Evolutionary conservation across 1,140 invertebrate species (phyloP).

Genomic region (Hypsibius dujardini): DNA sequence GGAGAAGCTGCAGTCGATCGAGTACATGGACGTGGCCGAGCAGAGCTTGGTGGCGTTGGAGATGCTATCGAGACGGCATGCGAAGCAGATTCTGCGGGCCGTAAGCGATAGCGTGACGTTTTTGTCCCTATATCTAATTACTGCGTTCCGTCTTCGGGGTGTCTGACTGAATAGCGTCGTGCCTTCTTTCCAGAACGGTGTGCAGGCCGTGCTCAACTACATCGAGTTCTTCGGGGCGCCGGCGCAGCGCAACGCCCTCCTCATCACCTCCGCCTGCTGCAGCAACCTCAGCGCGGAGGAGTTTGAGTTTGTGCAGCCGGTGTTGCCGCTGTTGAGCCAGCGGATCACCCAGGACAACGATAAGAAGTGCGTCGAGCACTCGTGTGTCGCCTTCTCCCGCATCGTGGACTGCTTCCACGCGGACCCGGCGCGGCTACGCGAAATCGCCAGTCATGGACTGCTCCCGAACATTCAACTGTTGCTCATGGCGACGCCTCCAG

Average conservation of each 20-base stretch:
- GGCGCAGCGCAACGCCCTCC: slow-evolving; percentile 76
- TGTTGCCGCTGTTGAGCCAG: slow-evolving; percentile 62
- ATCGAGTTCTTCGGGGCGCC: slow-evolving; percentile 88
- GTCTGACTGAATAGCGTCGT: slow-evolving; percentile 3
- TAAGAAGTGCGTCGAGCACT: slow-evolving; percentile 91
- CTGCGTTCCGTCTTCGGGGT: neutral
- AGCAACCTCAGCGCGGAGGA: slow-evolving; percentile 79
- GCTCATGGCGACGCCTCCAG: slow-evolving; percentile 73
- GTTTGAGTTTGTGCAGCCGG: slow-evolving; percentile 74
- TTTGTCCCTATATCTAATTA: neutral
- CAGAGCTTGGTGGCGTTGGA: slow-evolving; percentile 87
- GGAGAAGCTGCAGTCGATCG: slow-evolving; percentile 86
- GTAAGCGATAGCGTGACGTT: slow-evolving; percentile 35
- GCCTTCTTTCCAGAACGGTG: slow-evolving; percentile 54
- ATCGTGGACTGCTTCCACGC: slow-evolving; percentile 89
- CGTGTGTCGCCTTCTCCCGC: slow-evolving; percentile 82
- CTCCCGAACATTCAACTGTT: slow-evolving; percentile 55
- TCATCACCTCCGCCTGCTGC: slow-evolving; percentile 89
- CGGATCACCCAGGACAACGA: slow-evolving; percentile 70
- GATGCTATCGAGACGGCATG: slow-evolving; percentile 85
- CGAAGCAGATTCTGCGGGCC: slow-evolving; percentile 84
- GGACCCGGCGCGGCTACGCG: slow-evolving; percentile 69
- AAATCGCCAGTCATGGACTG: slow-evolving; percentile 80
- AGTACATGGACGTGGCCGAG: slow-evolving; percentile 97
- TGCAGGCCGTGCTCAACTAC: slow-evolving; percentile 81